Percentiles rank a stretch among this genome's conserved stretches.
These are phyloP conservation scores for Xestia rhomboidea DNA, from an alignment of 2,888 invertebrate genomes.

Conservation along the genomic window DNA sequence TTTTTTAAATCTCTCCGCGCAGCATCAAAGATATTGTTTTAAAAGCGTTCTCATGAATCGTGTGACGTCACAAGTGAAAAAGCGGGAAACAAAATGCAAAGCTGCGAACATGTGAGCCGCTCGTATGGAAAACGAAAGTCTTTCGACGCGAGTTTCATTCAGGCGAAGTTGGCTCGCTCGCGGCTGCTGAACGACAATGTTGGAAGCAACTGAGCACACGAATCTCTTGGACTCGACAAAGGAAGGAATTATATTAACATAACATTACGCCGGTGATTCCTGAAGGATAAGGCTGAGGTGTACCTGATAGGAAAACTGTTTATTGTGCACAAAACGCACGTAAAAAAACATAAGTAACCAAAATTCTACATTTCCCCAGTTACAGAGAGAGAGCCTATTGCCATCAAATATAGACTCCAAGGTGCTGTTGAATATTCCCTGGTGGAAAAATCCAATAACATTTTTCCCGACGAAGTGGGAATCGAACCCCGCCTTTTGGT, in stretches of 20 bases:
- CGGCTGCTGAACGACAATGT: constrained; percentile 76
- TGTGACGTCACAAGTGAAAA: constrained; percentile 88
- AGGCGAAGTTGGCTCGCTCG: constrained; percentile 85
- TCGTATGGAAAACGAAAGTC: constrained; percentile 91
- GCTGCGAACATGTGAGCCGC: constrained; percentile 86
- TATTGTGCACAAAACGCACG: not conserved
- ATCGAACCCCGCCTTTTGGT: not conserved
- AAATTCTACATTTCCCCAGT: not conserved
- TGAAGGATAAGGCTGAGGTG: not conserved
- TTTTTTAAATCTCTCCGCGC: too few relatives aligned
- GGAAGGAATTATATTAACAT: not conserved
- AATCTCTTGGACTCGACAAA: constrained; percentile 49
- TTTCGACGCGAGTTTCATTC: constrained; percentile 87
- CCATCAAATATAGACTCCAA: not conserved
- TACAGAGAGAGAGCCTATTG: not conserved
- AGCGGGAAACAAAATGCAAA: constrained; percentile 89
- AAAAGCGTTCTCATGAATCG: constrained; percentile 76
- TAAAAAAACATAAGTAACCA: not conserved
- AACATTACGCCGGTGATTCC: not conserved
- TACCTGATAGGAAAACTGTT: not conserved
- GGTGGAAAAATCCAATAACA: not conserved
- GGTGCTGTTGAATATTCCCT: not conserved
- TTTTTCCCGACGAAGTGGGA: not conserved
- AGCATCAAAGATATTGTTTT: constrained; percentile 65
- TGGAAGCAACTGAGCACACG: constrained; percentile 67